Base-by-base conservation (phyloP, 1,140 invertebrate species). In the Nasonia longicornis region DNA sequence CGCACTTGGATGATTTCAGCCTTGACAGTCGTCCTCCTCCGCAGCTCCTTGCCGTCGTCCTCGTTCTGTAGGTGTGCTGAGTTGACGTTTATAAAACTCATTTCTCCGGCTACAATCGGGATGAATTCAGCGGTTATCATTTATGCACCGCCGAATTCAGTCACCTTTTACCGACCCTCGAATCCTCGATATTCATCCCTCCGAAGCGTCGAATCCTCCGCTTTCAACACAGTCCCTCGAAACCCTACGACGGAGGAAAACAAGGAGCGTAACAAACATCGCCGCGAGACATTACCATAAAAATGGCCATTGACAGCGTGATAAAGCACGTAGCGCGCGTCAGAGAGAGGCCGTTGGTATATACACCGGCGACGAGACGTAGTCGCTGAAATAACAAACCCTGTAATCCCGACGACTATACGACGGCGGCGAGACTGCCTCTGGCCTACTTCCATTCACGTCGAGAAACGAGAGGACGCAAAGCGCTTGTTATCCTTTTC, bases 371-470 rank as follows among this genome's bases (percentile, higher is more conserved):
- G 38, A 45, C 35, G 42, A 45, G 38, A 45, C 35, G 42, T n/a
- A 20, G 26, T 35, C 20, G 69, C 71, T 73, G 71, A 73, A 73
- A 73, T 48, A 73, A 73, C 42, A 73, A 73, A 73, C 71, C 71
- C 42, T 48, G 71, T 73, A 73, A 73, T 73, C n/a, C 42, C 10
- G n/a, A 4, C 22, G 52, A 14, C 48, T n/a, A 26, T 26, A 7
- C 35, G 20, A 16, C 26, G 38, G 1, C 64, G 8, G 16, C 66
- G 12, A 8, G 66, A 31, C 52, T 58, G 52, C 20, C 52, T 58
- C 29, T 75, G 73, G 26, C 73, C 73, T 75, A 75, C 73, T 75
- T 75, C 29, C 29, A 70, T 70, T 35, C 35, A 70, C 52, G 52
- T 58, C 52, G 52, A 58, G 52, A 70, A 38, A 38, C 29, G n/a